Base-by-base conservation (phyloP, 2,888 invertebrate species). In the Salpingus planirostris region DNA sequence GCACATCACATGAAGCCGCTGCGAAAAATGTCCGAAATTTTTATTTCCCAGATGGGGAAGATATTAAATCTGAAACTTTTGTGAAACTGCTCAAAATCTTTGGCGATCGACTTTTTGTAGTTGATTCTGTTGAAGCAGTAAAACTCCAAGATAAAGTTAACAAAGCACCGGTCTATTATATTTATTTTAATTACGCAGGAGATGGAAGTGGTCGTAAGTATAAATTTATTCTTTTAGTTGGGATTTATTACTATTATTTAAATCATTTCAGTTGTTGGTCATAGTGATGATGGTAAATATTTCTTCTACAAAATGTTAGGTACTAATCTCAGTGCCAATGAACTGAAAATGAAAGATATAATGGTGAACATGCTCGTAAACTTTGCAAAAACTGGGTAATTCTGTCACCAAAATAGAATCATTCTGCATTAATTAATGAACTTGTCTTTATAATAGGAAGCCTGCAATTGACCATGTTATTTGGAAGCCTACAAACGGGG, bases 81-180 rank as follows among this genome's bases (percentile, higher is more conserved):
- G n/a, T n/a, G n/a, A n/a, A n/a, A n/a, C n/a, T n/a, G n/a, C n/a
- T n/a, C n/a, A n/a, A n/a, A 18, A 29, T 42, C 22, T 13, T 76
- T 1, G 67, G 78, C 0, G 80, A 80, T 53, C 62, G 77, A 3
- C 57, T 74, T 0, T 78, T 78, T 47, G 60, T 64, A 1, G 66
- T 59, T 2, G 73, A 71, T 11, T 69, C 71, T 0, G 71, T 73
- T 11, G 66, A 67, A 30, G 62, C 73, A 11, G 69, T 76, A 0
- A 67, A 68, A 42, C 43, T 73, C 22, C 76, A 76, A 49, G 71
- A 76, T 0, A 48, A 59, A 11, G 59, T 57, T 26, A 69, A 69
- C 3, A 61, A 66, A 8, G 69, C 70, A 42, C 76, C 78, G 0
- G 69, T 75, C 1, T 76, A 73, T 59, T 63, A 73, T 32, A 78